Base-by-base conservation (phyloP, 2,888 invertebrate genomes). In the Cecidostiba fungosa region DNA sequence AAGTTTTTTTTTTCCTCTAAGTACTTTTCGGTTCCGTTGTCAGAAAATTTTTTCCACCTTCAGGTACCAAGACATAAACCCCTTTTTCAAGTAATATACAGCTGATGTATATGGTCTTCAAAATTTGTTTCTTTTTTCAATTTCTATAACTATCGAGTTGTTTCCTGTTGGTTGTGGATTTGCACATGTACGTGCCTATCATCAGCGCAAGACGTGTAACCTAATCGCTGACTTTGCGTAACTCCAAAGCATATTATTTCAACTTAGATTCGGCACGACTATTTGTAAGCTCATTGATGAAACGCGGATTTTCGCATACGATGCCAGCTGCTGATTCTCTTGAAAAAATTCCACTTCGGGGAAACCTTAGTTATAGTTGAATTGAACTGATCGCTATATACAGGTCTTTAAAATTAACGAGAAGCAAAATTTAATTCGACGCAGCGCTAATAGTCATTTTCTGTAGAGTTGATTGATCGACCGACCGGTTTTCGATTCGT, bases 281-380 rank as follows among this genome's bases (percentile, higher is more conserved):
- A n/a, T 32, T 19, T 29, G 54, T 2, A 54, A 54, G n/a, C 54
- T 76, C n/a, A n/a, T 77, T 36, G 36, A 59, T 59, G 4, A 59
- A 77, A n/a, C n/a, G 59, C 29, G 14, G 32, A 32, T 76, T 54
- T 74, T 74, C 50, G 50, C 74, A 10, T 3, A 50, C 29, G n/a
- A n/a, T n/a, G n/a, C n/a, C n/a, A n/a, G n/a, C n/a, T n/a, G n/a
- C n/a, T n/a, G n/a, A n/a, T n/a, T n/a, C n/a, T n/a, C n/a, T n/a
- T n/a, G n/a, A n/a, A n/a, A n/a, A 29, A 74, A 74, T 74, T 74
- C 29, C 43, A 74, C 50, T 50, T 19, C 1, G 2, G 50, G 19
- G 26, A 26, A 74, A 50, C 3, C 50, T 16, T n/a, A n/a, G n/a
- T n/a, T 10, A 50, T 50, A 50, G 50, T 5, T 43, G 8, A 47